Base-by-base conservation (phyloP, 2,113 vertebrate species). In the Arvicanthis niloticus region DNA sequence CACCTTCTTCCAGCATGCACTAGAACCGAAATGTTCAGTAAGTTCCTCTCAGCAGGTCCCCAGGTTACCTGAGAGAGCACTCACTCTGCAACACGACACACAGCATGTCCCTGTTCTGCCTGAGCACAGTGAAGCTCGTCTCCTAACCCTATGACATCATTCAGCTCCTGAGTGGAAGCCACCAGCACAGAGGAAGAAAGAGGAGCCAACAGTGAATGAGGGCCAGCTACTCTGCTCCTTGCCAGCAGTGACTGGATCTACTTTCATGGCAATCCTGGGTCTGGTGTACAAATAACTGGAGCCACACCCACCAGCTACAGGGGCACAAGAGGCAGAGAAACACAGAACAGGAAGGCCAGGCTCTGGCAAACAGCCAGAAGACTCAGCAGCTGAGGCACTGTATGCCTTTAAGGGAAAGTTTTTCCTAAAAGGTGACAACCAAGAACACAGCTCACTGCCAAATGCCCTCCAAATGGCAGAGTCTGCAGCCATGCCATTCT, bases 1-100 rank as follows among this genome's bases (percentile, higher is more conserved):
- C 17, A 99, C 93, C 85, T 98, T 98, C 96, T 98, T 99, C 99
- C 99, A 99, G 95, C 96, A 98, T 21, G 89, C 94, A 97, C 99
- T 99, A 97, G 29, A 99, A 98, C 0, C 40, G 97, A 94, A 96
- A 96, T 58, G 37, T 72, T 40, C 40, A 87, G 12, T 13, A 56
- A 80, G n/a, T 8, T 37, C 53, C 53, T 26, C 58, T 92, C 29
- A 92, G 65, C 58, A 62, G 60, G 45, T 11, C 65, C 51, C 40
- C 13, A 42, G 81, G 45, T 13, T 51, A n/a, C 4, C 4, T 58
- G 53, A 94, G 81, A 70, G 0, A 3, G 24, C 34, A 16, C 77
- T 76, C 6, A 51, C 9, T 40, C 37, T 48, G 82, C 53, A 73
- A 51, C 34, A 34, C 3, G 42, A 42, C 76, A 70, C 62, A 81